phyloP scores from a whole-genome alignment of 1,140 invertebrate species.

The Eubasilissa regina region DNA sequence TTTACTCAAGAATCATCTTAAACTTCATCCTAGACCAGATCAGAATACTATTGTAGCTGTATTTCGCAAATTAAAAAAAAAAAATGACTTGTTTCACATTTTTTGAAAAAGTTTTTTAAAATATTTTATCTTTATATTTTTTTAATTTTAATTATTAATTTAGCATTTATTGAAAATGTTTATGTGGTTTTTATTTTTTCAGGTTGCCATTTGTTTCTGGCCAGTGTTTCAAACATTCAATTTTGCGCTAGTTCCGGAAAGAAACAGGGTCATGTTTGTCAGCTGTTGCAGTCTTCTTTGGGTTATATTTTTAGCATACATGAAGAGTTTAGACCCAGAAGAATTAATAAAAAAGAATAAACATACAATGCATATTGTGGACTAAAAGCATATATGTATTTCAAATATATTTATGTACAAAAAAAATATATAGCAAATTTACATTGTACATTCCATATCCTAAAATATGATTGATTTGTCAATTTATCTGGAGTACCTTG shows the following conservation, averaged over 20 bases:
- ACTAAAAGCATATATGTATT: not conserved
- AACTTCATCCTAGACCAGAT: no score
- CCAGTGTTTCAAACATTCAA: constrained; percentile 88
- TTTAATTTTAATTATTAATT: not conserved
- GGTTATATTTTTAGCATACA: constrained; percentile 89
- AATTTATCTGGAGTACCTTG: no score
- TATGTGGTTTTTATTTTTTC: constrained; percentile 60
- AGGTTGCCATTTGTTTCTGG: constrained; percentile 88
- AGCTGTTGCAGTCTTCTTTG: constrained; percentile 87
- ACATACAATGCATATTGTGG: no score
- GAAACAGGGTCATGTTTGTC: constrained; percentile 87
- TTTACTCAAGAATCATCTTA: no score
- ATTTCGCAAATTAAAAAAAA: not conserved
- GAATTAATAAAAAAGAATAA: constrained; percentile 57
- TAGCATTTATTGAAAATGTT: not conserved
- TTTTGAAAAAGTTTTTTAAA: not conserved
- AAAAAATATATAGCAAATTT: constrained; percentile 26
- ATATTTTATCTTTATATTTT: not conserved
- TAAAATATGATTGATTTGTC: not conserved
- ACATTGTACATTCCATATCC: constrained; percentile 28
- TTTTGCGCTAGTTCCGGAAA: constrained; percentile 83
- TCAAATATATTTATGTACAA: not conserved
- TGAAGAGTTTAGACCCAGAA: constrained; percentile 82
- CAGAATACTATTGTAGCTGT: not conserved
- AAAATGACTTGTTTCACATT: not conserved